These are phyloP conservation scores for Ptychodera flava DNA, from an alignment of 35 echinoderm and acorn worm genomes.

Conservation along the genomic window DNA sequence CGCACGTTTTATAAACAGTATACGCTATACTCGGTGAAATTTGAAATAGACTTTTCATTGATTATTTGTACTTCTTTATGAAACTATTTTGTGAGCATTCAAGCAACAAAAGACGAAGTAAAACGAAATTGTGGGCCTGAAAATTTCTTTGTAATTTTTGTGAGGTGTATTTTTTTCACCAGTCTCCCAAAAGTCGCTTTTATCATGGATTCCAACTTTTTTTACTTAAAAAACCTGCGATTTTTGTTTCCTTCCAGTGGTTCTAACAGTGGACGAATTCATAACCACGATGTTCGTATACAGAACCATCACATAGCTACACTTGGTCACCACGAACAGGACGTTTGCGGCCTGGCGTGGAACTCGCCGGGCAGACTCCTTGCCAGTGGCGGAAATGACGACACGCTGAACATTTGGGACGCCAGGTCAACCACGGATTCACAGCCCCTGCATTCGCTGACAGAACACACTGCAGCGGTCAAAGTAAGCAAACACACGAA, in stretches of 20 bases:
- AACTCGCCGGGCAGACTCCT: slow-evolving; percentile 65
- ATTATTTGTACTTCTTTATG: background rate
- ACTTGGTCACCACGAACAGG: slow-evolving; percentile 59
- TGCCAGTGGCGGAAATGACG: slow-evolving; percentile 92
- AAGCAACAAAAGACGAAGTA: background rate
- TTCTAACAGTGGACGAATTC: slow-evolving; percentile 58
- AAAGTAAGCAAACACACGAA: no score
- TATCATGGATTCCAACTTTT: background rate
- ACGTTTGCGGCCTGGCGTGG: slow-evolving; percentile 80
- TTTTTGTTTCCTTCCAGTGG: slow-evolving; percentile 35
- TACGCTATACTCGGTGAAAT: background rate
- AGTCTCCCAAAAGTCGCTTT: background rate
- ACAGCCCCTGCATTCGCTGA: slow-evolving; percentile 42
- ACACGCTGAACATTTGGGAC: slow-evolving; percentile 75
- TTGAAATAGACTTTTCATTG: background rate
- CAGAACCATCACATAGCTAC: slow-evolving; percentile 60
- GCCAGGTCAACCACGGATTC: slow-evolving; percentile 26
- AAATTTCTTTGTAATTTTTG: background rate
- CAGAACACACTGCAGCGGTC: slow-evolving; percentile 81
- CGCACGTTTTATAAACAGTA: no score
- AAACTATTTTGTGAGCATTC: background rate
- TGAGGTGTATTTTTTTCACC: background rate
- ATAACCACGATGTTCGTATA: slow-evolving; percentile 85
- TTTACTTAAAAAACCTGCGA: background rate
- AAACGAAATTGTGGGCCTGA: background rate